Evolutionary conservation across 2,113 vertebrate genomes (phyloP).

Genomic region (Callocephalon fimbriatum): DNA sequence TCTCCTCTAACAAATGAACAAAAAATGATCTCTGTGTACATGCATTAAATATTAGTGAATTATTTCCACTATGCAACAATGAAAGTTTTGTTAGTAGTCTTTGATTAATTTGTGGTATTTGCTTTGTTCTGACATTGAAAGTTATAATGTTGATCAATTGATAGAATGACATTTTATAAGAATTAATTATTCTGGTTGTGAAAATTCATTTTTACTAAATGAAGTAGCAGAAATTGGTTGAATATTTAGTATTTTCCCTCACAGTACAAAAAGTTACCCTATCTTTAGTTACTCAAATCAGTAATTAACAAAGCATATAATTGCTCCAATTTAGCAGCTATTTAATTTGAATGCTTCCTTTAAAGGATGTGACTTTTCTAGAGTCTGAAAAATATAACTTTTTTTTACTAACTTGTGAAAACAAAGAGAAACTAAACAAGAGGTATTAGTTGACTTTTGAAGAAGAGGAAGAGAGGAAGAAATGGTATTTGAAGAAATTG

Average conservation of each 20-base stretch:
- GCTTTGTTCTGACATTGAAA: neutral
- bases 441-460: rapidly evolving
- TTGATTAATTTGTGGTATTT: neutral
- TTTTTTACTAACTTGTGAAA: neutral
- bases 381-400: neutral
- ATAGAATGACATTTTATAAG: neutral
- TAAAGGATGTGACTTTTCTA: neutral
- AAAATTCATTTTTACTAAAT: conserved; percentile 23
- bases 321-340: neutral
- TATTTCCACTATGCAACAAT: neutral
- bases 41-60: neutral
- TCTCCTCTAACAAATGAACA: neutral
- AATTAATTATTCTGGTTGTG: neutral
- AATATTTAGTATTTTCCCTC: neutral
- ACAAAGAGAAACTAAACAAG: neutral
- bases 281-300: neutral
- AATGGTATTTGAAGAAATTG: neutral
- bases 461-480: neutral
- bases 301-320: neutral
- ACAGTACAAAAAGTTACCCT: neutral
- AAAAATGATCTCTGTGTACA: neutral
- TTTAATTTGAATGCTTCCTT: neutral
- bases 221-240: neutral
- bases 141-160: neutral
- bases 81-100: neutral